Conservation (phyloP, 2,888 invertebrate genomes). For the Penaeus monodon region DNA sequence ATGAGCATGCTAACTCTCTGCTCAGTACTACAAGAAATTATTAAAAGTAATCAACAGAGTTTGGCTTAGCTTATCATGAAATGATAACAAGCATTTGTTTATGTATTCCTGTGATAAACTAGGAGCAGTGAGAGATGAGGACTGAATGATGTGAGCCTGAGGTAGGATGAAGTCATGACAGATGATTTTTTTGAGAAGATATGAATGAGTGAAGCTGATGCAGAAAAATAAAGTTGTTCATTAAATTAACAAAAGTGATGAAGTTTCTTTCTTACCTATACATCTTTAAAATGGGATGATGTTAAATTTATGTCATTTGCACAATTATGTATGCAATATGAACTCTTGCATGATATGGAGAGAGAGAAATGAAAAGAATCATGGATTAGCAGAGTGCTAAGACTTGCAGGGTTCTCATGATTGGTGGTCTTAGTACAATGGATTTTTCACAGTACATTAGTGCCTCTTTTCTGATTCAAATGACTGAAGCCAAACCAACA, state of each 20-base stretch:
- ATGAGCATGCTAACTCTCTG: conserved; percentile 17
- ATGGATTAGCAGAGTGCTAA: conserved; percentile 21
- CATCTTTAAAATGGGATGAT: conserved; percentile 11
- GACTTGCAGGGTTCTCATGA: conserved; percentile 22
- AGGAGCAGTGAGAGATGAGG: background rate
- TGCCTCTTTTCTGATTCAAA: too few relatives aligned
- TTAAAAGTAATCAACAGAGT: conserved; percentile 24
- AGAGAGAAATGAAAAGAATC: conserved; percentile 15
- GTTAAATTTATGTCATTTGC: conserved; percentile 23
- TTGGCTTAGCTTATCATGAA: conserved; percentile 15
- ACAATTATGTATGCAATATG: conserved; percentile 29
- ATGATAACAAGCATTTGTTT: conserved; percentile 10
- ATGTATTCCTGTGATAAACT: conserved; percentile 19
- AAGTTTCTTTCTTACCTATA: conserved; percentile 22
- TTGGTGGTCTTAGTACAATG: background rate
- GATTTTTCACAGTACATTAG: conserved; percentile 2
- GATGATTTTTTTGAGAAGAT: background rate
- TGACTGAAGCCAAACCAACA: too few relatives aligned
- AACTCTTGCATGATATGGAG: conserved; percentile 28
- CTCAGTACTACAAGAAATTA: conserved; percentile 11
- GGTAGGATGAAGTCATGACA: conserved; percentile 46
- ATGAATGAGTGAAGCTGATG: conserved; percentile 20
- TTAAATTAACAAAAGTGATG: conserved; percentile 20
- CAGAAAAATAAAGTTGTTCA: conserved; percentile 15
- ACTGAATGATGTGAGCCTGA: conserved; percentile 38